Conservation (phyloP, 2,113 vertebrate genomes). For the Catharus bicknelli region DNA sequence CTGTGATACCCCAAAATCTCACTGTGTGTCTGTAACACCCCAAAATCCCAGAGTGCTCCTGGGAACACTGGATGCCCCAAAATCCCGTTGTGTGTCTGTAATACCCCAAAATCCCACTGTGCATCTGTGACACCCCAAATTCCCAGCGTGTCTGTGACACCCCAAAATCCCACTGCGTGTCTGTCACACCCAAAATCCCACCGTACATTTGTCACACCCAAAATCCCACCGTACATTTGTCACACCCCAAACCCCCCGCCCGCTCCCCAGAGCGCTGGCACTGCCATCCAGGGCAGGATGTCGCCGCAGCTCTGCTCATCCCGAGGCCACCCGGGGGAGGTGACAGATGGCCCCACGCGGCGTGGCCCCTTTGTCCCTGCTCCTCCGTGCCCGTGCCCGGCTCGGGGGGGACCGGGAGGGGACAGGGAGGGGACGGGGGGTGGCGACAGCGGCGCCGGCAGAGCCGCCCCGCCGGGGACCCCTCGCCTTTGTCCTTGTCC, state of each 20-base stretch:
- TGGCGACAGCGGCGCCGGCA: constrained; percentile 5
- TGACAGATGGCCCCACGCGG: not conserved
- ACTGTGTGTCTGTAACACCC: too few relatives aligned
- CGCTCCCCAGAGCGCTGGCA: accelerated
- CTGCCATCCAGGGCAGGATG: not conserved
- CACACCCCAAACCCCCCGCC: not conserved
- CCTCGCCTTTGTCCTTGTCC: constrained; percentile 76
- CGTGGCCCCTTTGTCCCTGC: constrained; percentile 67
- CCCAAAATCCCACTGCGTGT: too few relatives aligned
- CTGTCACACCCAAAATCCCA: too few relatives aligned
- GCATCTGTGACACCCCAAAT: too few relatives aligned
- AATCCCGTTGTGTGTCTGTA: too few relatives aligned
- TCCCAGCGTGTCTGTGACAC: too few relatives aligned
- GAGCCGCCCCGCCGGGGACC: constrained; percentile 52
- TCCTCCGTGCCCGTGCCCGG: not conserved
- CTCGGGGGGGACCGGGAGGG: not conserved
- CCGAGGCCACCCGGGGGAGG: not conserved
- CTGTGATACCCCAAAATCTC: too few relatives aligned
- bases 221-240: not conserved
- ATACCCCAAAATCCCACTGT: too few relatives aligned
- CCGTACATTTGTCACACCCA: too few relatives aligned
- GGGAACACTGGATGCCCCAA: too few relatives aligned
- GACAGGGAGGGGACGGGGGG: not conserved
- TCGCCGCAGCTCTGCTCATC: not conserved
- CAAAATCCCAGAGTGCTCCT: too few relatives aligned